phyloP scores from a whole-genome alignment of 2,797 vertebrate genomes.

The Thunnus albacares region DNA sequence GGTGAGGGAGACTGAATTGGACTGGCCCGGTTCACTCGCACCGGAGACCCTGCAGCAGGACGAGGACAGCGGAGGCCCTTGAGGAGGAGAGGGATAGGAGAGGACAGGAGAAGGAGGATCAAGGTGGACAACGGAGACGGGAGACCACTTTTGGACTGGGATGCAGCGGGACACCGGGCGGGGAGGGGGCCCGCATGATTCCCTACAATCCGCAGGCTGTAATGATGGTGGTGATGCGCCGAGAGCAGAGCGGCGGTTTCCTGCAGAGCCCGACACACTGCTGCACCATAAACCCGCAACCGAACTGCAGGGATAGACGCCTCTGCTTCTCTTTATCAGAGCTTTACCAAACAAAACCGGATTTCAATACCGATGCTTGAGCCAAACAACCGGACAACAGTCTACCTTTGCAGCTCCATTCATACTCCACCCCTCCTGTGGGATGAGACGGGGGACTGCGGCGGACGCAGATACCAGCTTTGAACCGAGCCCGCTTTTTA shows the following conservation, averaged over 20 bases:
- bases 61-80: slow-evolving; percentile 10
- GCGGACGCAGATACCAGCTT: slow-evolving; percentile 15
- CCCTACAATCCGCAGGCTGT: slow-evolving; percentile 22
- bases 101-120: not conserved
- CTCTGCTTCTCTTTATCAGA: not conserved
- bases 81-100: not conserved
- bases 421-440: slow-evolving; percentile 12
- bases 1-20: slow-evolving; percentile 44
- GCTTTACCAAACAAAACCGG: not conserved
- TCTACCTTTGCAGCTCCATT: slow-evolving; percentile 17
- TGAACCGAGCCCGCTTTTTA: slow-evolving; percentile 29
- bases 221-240: slow-evolving; percentile 64
- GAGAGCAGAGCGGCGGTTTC: slow-evolving; percentile 51
- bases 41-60: slow-evolving; percentile 34
- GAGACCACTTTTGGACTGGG: slow-evolving; percentile 3
- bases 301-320: slow-evolving; percentile 29
- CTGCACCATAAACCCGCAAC: slow-evolving; percentile 34
- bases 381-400: slow-evolving; percentile 15
- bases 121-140: not conserved
- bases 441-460: slow-evolving; percentile 49
- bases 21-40: slow-evolving; percentile 46
- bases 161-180: slow-evolving; percentile 36
- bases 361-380: slow-evolving; percentile 50
- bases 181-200: slow-evolving; percentile 35
- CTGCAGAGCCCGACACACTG: slow-evolving; percentile 53